Base-by-base conservation (phyloP, 2,888 invertebrate genomes). In the Augiades crinisus region DNA sequence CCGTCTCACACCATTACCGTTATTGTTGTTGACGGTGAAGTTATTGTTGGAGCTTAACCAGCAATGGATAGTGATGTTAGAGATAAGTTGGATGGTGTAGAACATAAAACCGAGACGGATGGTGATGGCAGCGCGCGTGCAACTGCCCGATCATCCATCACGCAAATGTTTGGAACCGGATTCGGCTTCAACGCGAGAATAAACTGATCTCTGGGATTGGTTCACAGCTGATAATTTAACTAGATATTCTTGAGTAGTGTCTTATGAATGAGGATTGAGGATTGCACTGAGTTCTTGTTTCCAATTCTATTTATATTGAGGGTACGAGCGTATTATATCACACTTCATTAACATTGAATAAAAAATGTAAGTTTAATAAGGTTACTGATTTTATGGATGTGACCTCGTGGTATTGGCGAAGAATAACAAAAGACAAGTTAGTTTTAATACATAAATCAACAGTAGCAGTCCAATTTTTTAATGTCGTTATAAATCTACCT, bases 121-220 rank as follows among this genome's bases (percentile, higher is more conserved):
- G 56, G 75, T 81, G 62, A 44, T 21, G 56, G 65, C 56, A 60
- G 66, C 61, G 70, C 73, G 79, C 77, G 78, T 78, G 76, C 77
- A 74, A 72, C 71, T 75, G 77, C 65, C 68, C 77, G 78, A 76
- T 80, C 78, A 87, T 86, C 80, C 86, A 84, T 87, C 88, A 87
- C 82, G 83, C 81, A 68, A 84, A 84, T 74, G 78, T 70, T 73
- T 63, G 57, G 64, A 87, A 87, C 87, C 88, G 87, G 86, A 83
- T 83, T 72, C 64, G 60, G 61, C 59, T 53, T 61, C 56, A 72
- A 77, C 75, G 78, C 58, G 65, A 71, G 68, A 70, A 70, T 66
- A 70, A 71, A 72, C 67, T 65, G 66, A 75, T 61, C 72, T 73
- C 57, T 45, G 37, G 54, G 69, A 70, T 72, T 71, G 67, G 68